Evolutionary conservation across 1,140 invertebrate genomes (phyloP), one percentile per base, ranked within the genome.

Genomic region (Orussus abietinus): DNA sequence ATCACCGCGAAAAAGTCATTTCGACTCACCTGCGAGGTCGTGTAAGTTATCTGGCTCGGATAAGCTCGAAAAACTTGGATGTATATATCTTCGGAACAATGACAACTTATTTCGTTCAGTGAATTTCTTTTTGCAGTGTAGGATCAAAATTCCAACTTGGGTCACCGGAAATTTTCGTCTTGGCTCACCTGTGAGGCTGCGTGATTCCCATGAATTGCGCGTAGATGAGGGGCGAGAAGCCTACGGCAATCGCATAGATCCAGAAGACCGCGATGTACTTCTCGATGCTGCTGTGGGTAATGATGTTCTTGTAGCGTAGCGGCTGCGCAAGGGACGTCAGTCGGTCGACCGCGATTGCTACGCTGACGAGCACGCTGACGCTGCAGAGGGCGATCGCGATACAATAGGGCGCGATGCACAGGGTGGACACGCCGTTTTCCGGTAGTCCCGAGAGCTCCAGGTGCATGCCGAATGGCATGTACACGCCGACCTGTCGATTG

Each of bases 381-480:
- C 79, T 79, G 57, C 78, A 80, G 6, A 81, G 66, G n/a, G 75
- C 72, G 36, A 82, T 78, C n/a, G 77, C 69, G 10, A 82, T 62
- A 48, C 78, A 77, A 45, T 80, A 82, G n/a, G 79, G 80, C 3
- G 76, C 42, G 13, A 83, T 62, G 55, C 80, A 83, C 10, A 80
- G 45, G 5, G 57, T 55, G n/a, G 68, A 58, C 29, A 66, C 55
- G 11, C 62, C 64, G 21, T 60, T 69, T 38, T 71, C 66, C 30
- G 61, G 64, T 11, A 55, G 35, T 15, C 72, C 66, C 11, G 73
- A 70, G n/a, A 81, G 62, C 50, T 82, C 79, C 41, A 81, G 59
- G 47, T 80, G 77, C 37, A 81, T 74, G 0, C 80, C 79, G 11
- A 85, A 75, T 0, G 86, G 86, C 75, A 88, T 81, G 46, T 85